Conservation (phyloP, 1,140 invertebrate genomes). For the Rhizoglyphus robini region DNA sequence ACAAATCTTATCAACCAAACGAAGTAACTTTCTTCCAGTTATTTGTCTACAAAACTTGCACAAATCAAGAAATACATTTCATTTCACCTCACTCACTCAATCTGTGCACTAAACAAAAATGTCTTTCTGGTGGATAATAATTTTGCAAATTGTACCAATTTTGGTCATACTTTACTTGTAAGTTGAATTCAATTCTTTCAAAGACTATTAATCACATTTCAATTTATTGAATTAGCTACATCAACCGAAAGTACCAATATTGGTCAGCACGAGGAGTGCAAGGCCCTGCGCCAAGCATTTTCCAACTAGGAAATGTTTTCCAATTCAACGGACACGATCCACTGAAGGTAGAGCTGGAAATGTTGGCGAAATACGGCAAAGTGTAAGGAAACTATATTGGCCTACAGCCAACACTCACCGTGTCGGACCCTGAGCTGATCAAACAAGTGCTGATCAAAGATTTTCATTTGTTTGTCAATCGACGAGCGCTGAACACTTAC, state of each 20-base stretch:
- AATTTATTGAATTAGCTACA: background rate
- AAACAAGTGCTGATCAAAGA: conserved; percentile 21
- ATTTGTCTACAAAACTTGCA: too few relatives aligned
- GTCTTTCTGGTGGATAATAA: too few relatives aligned
- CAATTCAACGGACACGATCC: too few relatives aligned
- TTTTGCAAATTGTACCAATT: too few relatives aligned
- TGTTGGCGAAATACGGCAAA: background rate
- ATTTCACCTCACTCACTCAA: too few relatives aligned
- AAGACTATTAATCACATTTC: too few relatives aligned
- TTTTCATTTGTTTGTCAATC: conserved; percentile 22
- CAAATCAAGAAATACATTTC: too few relatives aligned
- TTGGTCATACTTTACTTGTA: too few relatives aligned
- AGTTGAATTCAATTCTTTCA: too few relatives aligned
- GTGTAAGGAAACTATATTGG: background rate
- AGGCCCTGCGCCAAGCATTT: background rate
- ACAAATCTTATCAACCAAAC: too few relatives aligned
- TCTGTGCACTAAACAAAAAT: too few relatives aligned
- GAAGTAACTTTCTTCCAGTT: too few relatives aligned
- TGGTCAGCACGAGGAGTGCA: background rate
- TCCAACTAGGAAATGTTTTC: background rate
- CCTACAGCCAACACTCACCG: conserved; percentile 9
- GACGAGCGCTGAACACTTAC: background rate
- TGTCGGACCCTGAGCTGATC: conserved; percentile 22
- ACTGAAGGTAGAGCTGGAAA: background rate
- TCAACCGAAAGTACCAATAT: background rate